Base-by-base conservation (phyloP, 2,888 invertebrate genomes). In the Arenicola marina region DNA sequence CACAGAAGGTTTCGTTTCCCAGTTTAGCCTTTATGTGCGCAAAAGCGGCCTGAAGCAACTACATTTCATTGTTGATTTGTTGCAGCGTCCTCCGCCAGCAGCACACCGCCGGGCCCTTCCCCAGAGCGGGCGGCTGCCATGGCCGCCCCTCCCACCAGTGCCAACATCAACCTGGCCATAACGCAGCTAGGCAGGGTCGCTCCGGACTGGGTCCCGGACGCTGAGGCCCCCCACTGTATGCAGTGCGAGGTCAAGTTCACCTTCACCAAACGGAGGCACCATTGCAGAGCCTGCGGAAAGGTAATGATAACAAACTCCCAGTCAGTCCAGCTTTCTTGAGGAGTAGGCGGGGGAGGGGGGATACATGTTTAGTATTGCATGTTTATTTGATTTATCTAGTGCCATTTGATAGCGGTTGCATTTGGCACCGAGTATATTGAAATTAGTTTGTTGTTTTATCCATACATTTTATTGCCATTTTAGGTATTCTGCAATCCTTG, bases 191-290 rank as follows among this genome's bases (percentile, higher is more conserved):
- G 92, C 0, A 89, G 89, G 77, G 87, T 90, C 60, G 89, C 91
- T 18, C 93, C 93, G 0, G 87, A 89, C 74, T 94, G 94, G 94
- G 89, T 94, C 57, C 93, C 93, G 0, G 94, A 95, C 81, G 86
- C 88, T 2, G 91, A 91, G 73, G 91, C 92, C 4, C 85, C 87
- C n/a, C 86, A 86, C 67, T 94, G 94, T 79, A 90, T 93, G 89
- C 88, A 91, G 70, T 94, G 94, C 80, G 89, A 89, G 66, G 83
- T 87, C 51, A 90, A 89, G 81, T 95, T 93, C 82, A 92, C 90
- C 0, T 87, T 93, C 68, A 87, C 93, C 56, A 91, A 90, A 79
- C 86, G 93, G 48, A 86, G 93, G 43, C 87, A 89, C 74, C 93
- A 94, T 83, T 94, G 93, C 79, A 86, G 93, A 58, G 92, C 92